Conservation (phyloP, 2,888 invertebrate species). For the Serrognathus titanus region DNA sequence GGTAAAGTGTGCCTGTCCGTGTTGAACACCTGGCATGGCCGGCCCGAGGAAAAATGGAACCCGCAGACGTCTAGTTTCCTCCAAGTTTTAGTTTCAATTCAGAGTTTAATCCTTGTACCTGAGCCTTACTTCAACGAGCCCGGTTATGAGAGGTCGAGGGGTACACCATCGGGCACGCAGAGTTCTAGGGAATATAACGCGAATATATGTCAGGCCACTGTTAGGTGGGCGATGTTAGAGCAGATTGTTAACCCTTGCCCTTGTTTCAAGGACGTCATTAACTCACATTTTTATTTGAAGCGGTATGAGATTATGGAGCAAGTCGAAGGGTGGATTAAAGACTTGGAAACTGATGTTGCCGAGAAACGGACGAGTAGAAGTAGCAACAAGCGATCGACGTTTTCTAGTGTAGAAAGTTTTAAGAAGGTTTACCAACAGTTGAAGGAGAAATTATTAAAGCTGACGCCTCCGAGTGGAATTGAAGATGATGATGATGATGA, state of each 20-base stretch:
- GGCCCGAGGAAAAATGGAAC: constrained; percentile 97
- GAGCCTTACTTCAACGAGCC: constrained; percentile 96
- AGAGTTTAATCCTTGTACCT: constrained; percentile 85
- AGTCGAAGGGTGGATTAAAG: constrained; percentile 86
- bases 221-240: constrained; percentile 95
- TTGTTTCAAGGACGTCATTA: constrained; percentile 91
- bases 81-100: constrained; percentile 89
- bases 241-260: constrained; percentile 85
- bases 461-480: constrained; percentile 63
- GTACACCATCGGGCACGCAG: constrained; percentile 82
- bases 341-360: constrained; percentile 67
- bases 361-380: constrained; percentile 67
- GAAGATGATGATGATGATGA: constrained; percentile 24
- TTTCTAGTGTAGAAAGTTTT: constrained; percentile 44
- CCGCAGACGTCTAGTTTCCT: constrained; percentile 92
- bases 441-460: constrained; percentile 80
- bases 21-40: constrained; percentile 93
- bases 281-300: constrained; percentile 93
- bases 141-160: constrained; percentile 86
- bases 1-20: constrained; percentile 94
- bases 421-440: constrained; percentile 57
- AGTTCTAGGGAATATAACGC: constrained; percentile 93
- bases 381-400: constrained; percentile 41
- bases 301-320: constrained; percentile 85
- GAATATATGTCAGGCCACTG: constrained; percentile 91